Conservation (phyloP, 2,797 vertebrate genomes). For the Pseudocheirus occidentalis region DNA sequence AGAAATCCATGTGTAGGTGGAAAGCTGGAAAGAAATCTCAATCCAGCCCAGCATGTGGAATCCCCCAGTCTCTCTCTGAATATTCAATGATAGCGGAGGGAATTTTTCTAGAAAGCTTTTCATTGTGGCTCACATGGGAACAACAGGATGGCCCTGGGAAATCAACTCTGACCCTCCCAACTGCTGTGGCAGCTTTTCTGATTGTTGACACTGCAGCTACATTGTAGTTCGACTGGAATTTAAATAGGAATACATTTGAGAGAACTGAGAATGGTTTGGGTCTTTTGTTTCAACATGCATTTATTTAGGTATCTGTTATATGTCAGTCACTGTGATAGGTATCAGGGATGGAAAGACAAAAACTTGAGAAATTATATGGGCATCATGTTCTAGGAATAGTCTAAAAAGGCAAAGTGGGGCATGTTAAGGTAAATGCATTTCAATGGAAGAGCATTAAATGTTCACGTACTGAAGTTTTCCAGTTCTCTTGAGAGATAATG, state of each 20-base stretch:
- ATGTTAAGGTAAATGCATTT: background rate
- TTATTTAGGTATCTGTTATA: background rate
- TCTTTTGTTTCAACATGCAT: background rate
- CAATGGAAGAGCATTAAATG: background rate
- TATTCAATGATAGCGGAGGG: background rate
- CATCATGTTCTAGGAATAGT: background rate
- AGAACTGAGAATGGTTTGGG: background rate
- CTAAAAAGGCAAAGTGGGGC: background rate
- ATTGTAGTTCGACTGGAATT: slow-evolving; percentile 53
- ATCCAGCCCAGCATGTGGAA: background rate
- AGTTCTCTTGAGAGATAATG: background rate
- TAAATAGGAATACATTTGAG: background rate
- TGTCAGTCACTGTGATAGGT: background rate
- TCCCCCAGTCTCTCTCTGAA: background rate
- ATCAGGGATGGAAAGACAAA: background rate
- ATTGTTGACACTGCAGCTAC: slow-evolving; percentile 73
- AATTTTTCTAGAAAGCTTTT: slow-evolving; percentile 68
- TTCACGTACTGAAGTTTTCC: background rate
- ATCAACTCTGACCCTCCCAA: slow-evolving; percentile 75
- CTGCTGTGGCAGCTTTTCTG: slow-evolving; percentile 72
- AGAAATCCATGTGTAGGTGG: background rate
- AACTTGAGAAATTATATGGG: background rate
- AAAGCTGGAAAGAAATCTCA: background rate
- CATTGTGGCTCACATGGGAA: slow-evolving; percentile 66
- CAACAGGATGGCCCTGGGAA: slow-evolving; percentile 78